These are phyloP conservation scores for Parazoanthus swiftii DNA, from an alignment of 92 coral and sea anemone genomes.

Conservation along the genomic window DNA sequence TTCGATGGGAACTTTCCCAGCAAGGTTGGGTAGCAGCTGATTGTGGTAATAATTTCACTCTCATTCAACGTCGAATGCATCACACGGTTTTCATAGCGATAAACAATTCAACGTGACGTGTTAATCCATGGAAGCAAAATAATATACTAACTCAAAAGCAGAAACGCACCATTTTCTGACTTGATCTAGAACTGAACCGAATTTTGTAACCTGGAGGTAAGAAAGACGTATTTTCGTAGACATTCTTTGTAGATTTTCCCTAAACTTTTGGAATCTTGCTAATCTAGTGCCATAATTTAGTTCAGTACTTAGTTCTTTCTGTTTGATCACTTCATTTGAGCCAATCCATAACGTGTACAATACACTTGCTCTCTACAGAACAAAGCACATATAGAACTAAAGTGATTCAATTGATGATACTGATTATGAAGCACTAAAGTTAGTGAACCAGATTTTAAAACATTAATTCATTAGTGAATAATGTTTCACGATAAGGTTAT, in stretches of 20 bases:
- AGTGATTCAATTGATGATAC: too few relatives aligned
- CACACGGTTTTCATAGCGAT: not conserved
- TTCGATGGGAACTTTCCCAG: not conserved
- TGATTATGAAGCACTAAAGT: too few relatives aligned
- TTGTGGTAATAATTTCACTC: too few relatives aligned
- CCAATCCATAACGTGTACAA: not conserved
- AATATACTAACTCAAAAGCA: not conserved
- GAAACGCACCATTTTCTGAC: not conserved
- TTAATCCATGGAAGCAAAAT: too few relatives aligned
- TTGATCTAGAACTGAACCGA: not conserved
- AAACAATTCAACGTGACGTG: too few relatives aligned
- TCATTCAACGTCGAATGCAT: not conserved
- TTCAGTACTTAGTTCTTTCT: not conserved
- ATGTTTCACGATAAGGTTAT: not conserved
- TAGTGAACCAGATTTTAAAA: not conserved
- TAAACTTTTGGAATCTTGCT: not conserved
- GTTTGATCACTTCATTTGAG: not conserved
- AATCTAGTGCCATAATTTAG: too few relatives aligned
- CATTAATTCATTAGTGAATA: not conserved
- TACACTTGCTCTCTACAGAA: not conserved
- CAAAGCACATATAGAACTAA: not conserved
- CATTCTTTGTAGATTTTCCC: not conserved
- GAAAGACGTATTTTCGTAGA: too few relatives aligned
- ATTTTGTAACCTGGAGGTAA: too few relatives aligned
- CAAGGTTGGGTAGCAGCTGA: not conserved